Base-by-base conservation (phyloP, 2,113 vertebrate genomes). In the Castor canadensis region DNA sequence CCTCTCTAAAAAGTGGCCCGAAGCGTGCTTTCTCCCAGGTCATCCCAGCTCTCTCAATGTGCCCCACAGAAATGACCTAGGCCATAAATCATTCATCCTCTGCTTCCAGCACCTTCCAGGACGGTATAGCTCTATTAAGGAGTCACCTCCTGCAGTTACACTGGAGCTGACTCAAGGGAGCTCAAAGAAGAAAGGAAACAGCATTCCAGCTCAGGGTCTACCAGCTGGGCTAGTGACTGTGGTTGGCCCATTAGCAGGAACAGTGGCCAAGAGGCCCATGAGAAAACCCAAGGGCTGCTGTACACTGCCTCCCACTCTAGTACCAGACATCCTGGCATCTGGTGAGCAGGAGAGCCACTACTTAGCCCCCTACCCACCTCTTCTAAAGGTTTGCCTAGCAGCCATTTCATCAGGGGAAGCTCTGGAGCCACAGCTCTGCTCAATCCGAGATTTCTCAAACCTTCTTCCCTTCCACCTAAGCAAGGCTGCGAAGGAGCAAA, bases 301-400 rank as follows among this genome's bases (percentile, higher is more conserved):
- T 4, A 38, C 10, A 6, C 10, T 15, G 47, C n/a, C 13, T 12
- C 11, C 40, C 4, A 40, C 35, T 16, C 8, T 24, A 6, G 26
- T 28, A 5, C 15, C 2, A 0, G 1, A 3, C 0, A 0, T 26
- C n/a, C 69, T 32, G 8, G n/a, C 19, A 0, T 43, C 72, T 15
- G 28, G 38, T 0, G 54, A n/a, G 11, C 40, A 0, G 0, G 0
- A 1, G 3, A 15, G 35, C 30, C 17, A 1, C 3, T 9, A 1
- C 35, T 32, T 73, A 81, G 52, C 8, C 9, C 1, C 35, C 32
- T 30, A 17, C 32, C 35, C 8, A 12, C 3, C 0, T 10, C 40
- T 43, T 76, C 30, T 49, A 7, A 58, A 82, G n/a, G 49, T 38
- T 12, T 43, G 9, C 6, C 28, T 4, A 20, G 28, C 13, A 16